A percentile compares a stretch with the other conserved stretches of the same genome.
These are phyloP conservation scores for Aricia agestis DNA, from an alignment of 1,140 invertebrate genomes.

Conservation along the genomic window DNA sequence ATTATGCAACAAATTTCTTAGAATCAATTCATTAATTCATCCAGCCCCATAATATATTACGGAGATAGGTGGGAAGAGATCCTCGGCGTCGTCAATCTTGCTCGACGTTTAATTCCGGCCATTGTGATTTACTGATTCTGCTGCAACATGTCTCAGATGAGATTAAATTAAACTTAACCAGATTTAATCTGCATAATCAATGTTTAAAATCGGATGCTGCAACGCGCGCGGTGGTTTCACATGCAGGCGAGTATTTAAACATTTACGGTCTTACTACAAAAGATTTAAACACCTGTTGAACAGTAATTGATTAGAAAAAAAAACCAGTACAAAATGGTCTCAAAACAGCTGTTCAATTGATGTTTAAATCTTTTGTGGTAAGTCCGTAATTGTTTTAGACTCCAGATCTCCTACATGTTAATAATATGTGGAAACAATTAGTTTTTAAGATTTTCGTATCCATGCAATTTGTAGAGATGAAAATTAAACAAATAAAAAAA, in stretches of 20 bases:
- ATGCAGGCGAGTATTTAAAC: background rate
- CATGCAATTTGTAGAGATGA: no score
- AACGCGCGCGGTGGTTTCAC: background rate
- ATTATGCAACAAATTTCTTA: background rate
- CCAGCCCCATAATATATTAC: constrained; percentile 1
- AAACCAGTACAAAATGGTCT: no score
- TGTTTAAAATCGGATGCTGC: background rate
- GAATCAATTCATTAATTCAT: background rate
- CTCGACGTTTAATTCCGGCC: constrained; percentile 9
- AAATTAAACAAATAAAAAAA: no score
- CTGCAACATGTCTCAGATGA: background rate
- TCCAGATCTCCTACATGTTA: no score
- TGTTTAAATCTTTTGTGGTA: no score
- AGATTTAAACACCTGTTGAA: no score
- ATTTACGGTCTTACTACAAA: no score
- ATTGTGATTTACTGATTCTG: constrained; percentile 1
- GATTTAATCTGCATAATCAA: background rate
- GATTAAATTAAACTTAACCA: background rate
- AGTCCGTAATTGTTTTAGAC: no score
- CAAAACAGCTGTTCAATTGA: no score
- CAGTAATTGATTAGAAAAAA: no score
- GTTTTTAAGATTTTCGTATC: no score
- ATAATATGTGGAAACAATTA: no score
- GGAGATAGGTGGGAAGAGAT: background rate
- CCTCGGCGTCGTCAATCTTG: constrained; percentile 1